A percentile compares a stretch with the other conserved stretches of the same genome.
Conservation (phyloP, 2,113 vertebrate genomes). For the Orthochromis indermauri region DNA sequence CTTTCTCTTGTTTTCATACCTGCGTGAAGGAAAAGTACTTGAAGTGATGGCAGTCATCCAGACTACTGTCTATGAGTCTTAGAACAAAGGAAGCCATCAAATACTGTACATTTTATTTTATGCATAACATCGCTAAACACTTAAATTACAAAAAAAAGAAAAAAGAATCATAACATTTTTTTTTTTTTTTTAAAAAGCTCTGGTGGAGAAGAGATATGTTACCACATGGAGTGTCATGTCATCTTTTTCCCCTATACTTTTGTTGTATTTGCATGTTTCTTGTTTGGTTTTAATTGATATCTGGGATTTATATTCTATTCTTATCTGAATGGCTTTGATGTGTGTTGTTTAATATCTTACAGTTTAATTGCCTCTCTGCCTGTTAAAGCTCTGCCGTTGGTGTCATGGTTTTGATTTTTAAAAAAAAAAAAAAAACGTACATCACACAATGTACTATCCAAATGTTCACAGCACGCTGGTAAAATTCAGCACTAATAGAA, state of each 20-base stretch:
- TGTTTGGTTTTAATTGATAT: not conserved
- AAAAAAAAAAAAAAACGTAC: fast-evolving
- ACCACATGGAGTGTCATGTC: not conserved
- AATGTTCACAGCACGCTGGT: not conserved
- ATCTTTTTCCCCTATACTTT: not conserved
- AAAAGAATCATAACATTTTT: not conserved
- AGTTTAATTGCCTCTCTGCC: not conserved
- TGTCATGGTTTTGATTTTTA: not conserved
- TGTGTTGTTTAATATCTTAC: not conserved
- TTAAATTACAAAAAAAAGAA: not conserved
- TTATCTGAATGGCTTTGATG: not conserved
- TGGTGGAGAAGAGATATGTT: not conserved
- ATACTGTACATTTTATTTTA: not conserved
- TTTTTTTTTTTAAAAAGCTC: fast-evolving
- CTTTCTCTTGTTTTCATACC: not conserved
- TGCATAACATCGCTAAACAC: not conserved
- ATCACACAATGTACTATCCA: not conserved
- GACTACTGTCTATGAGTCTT: not conserved
- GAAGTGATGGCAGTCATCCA: not conserved
- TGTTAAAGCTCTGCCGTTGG: not conserved
- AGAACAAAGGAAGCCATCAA: not conserved
- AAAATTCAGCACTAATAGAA: not conserved
- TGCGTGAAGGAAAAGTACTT: not conserved
- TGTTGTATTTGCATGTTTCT: not conserved
- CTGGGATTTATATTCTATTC: not conserved